Base-by-base conservation (phyloP, 2,113 vertebrate genomes). In the Camelus dromedarius region DNA sequence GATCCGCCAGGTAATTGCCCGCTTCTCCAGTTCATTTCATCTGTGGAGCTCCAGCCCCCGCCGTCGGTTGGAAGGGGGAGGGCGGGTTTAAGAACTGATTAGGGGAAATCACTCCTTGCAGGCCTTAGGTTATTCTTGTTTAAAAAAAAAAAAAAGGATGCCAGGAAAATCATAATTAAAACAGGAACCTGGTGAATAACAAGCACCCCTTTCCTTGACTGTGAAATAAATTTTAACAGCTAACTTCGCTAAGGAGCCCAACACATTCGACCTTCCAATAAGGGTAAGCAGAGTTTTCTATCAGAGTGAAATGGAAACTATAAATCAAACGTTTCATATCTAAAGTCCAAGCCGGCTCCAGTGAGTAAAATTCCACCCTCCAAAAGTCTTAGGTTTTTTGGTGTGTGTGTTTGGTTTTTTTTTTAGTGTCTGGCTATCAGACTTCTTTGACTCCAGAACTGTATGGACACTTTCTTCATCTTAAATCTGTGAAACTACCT, bases 311-410 rank as follows among this genome's bases (percentile, higher is more conserved):
- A 97, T 97, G 96, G 98, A 96, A 97, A 94, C 97, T 89, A 97
- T 97, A 98, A 97, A 98, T 97, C 97, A 98, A 97, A 96, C 4
- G 10, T 95, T 97, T 98, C 97, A 96, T 96, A 96, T 96, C 95
- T 93, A 50, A 93, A 96, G 76, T 93, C 94, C 91, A 69, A 77
- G 91, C 73, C 19, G 54, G 91, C 91, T 94, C 91, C 91, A 85
- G 77, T 70, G 90, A 96, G 92, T 93, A 96, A 96, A 97, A 96
- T 92, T 73, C 94, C 69, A 77, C 93, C 95, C 77, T 93, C 95
- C 94, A 72, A 42, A 18, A 54, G 72, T 52, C 84, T 56, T n/a
- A 11, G 38, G 38, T 42, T 42, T 42, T 42, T 42, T 42, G 38
- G 38, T 42, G 38, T 38, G 38, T 38, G 4, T 38, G 38, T 38